These are phyloP conservation scores for Trachythela sp. DNA, from an alignment of 64 coral and sea anemone genomes.

Conservation along the genomic window DNA sequence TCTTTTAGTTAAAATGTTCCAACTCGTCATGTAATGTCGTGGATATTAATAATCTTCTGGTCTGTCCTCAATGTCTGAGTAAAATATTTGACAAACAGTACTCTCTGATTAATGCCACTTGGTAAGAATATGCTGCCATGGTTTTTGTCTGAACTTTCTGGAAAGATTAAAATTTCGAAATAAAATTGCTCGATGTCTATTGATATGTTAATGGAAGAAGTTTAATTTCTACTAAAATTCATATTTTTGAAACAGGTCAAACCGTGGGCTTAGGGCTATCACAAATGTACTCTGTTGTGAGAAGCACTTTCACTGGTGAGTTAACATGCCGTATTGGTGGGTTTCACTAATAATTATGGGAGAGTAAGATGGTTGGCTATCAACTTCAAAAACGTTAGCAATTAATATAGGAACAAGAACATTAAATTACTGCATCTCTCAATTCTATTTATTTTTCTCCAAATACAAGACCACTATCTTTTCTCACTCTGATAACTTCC, in stretches of 20 bases:
- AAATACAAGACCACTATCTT: too few species aligned
- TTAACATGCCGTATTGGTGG: too few species aligned
- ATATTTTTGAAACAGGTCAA: neutral
- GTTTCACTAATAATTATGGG: too few species aligned
- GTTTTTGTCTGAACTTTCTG: too few species aligned
- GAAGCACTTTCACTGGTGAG: neutral
- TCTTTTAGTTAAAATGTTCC: constrained; percentile 78
- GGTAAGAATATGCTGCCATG: constrained; percentile 41
- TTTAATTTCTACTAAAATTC: too few species aligned
- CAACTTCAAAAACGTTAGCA: neutral
- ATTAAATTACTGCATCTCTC: too few species aligned
- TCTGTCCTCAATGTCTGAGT: constrained; percentile 77
- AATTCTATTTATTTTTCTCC: too few species aligned
- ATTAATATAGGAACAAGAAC: too few species aligned
- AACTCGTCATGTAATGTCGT: constrained; percentile 77
- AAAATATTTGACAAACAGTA: constrained; percentile 81
- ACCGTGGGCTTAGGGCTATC: neutral
- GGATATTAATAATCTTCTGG: constrained; percentile 65
- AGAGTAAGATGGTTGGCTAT: neutral
- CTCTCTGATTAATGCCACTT: constrained; percentile 93
- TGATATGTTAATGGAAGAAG: too few species aligned
- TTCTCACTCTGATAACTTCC: too few species aligned
- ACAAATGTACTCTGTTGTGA: neutral
- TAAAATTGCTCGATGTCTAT: neutral
- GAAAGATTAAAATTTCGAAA: neutral